Evolutionary conservation across 2,888 invertebrate genomes (phyloP).

Genomic region (Hololepta plana): DNA sequence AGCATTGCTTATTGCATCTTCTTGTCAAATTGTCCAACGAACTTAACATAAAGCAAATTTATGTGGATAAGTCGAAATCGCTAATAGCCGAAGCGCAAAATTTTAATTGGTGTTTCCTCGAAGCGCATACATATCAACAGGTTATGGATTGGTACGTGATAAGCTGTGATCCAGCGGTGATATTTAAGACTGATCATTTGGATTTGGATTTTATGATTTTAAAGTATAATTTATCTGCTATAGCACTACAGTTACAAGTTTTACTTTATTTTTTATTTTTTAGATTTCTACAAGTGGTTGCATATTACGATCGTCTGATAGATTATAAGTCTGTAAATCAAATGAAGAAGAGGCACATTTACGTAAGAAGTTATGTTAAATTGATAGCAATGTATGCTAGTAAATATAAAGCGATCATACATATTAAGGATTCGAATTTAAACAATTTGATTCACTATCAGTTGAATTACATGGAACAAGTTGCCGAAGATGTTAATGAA

Average conservation of each 20-base stretch:
- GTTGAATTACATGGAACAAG: constrained; percentile 33
- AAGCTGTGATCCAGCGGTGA: constrained; percentile 50
- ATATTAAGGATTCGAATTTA: constrained; percentile 30
- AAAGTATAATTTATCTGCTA: constrained; percentile 27
- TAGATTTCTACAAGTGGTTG: constrained; percentile 41
- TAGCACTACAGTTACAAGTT: constrained; percentile 1
- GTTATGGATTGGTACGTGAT: constrained; percentile 58
- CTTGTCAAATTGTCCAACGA: constrained; percentile 55
- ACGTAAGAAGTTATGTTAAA: constrained; percentile 39
- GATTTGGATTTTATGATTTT: constrained; percentile 39
- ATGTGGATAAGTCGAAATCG: constrained; percentile 27
- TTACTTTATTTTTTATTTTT: constrained; percentile 10
- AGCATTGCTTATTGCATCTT: constrained; percentile 46
- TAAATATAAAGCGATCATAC: constrained; percentile 31
- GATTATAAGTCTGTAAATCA: too few relatives aligned
- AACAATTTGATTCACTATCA: constrained; percentile 29
- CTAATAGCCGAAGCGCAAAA: constrained; percentile 39
- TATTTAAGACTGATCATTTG: constrained; percentile 34
- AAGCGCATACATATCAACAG: constrained; percentile 40
- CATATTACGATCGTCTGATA: constrained; percentile 41
- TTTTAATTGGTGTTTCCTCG: constrained; percentile 47
- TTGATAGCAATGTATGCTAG: constrained; percentile 35
- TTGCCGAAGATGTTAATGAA: constrained; percentile 28
- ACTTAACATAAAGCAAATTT: constrained; percentile 39
- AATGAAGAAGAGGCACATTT: constrained; percentile 38